phyloP scores from a whole-genome alignment of 2,797 vertebrate species.

The Galago senegalensis region DNA sequence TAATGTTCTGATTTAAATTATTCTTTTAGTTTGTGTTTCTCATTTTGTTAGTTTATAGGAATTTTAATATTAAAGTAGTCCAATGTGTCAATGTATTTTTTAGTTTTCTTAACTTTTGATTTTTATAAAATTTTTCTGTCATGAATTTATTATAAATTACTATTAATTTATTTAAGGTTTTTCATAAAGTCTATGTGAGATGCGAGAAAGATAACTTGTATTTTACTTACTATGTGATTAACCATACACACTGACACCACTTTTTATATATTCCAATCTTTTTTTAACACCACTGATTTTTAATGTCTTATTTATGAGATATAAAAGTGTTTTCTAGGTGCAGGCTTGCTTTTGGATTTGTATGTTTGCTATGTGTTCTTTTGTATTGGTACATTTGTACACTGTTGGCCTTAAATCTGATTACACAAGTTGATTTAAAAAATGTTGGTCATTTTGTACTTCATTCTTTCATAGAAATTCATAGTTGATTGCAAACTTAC shows the following conservation, averaged over 20 bases:
- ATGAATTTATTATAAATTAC: background rate
- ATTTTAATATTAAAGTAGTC: background rate
- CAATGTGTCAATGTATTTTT: background rate
- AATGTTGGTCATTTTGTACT: background rate
- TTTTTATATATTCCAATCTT: background rate
- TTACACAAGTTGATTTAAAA: background rate
- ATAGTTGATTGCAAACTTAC: background rate
- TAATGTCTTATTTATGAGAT: background rate
- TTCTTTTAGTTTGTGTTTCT: background rate
- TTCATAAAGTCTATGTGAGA: background rate
- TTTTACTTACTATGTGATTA: background rate
- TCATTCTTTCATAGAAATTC: background rate
- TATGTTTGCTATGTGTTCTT: background rate
- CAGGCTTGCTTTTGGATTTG: background rate
- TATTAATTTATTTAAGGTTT: background rate
- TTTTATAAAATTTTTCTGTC: background rate
- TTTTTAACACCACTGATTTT: background rate
- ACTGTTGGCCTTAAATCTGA: background rate
- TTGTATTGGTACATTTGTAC: background rate
- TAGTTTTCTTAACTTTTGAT: background rate
- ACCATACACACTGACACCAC: background rate
- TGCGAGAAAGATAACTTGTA: background rate
- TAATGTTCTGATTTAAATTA: background rate
- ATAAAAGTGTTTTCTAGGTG: background rate
- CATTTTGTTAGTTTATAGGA: background rate